These are phyloP conservation scores for Mylabris phalerata DNA, from an alignment of 1,140 invertebrate species.

Conservation along the genomic window DNA sequence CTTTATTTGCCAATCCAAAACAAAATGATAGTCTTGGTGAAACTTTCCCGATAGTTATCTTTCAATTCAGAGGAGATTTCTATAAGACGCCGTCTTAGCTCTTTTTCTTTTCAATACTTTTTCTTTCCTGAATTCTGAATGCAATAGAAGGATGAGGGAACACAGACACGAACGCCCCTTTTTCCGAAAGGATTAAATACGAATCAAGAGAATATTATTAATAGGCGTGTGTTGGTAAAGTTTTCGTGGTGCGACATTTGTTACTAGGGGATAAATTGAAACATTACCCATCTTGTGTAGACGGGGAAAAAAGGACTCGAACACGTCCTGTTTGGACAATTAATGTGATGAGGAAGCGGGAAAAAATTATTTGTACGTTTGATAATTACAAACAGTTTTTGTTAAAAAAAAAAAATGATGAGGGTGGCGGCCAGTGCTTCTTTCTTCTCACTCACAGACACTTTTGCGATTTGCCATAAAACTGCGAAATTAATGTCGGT, in stretches of 20 bases:
- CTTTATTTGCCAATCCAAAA: slow-evolving; percentile 21
- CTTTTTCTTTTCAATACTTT: neutral
- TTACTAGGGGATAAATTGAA: too few species aligned
- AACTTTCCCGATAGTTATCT: slow-evolving; percentile 25
- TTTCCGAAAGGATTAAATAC: slow-evolving; percentile 16
- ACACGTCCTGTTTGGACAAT: too few species aligned
- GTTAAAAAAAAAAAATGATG: too few species aligned
- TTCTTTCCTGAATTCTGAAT: too few species aligned
- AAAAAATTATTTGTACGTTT: slow-evolving; percentile 27
- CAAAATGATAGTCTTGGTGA: slow-evolving; percentile 25
- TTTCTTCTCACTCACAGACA: too few species aligned
- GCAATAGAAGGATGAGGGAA: too few species aligned
- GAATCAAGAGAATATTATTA: slow-evolving; percentile 18
- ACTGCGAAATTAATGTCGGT: slow-evolving; percentile 41
- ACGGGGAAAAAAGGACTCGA: too few species aligned
- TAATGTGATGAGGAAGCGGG: slow-evolving; percentile 6
- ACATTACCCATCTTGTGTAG: too few species aligned
- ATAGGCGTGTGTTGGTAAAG: slow-evolving; percentile 11
- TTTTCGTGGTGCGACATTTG: too few species aligned
- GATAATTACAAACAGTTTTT: too few species aligned
- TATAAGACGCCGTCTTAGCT: neutral
- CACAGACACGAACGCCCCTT: neutral
- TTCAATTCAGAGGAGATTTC: slow-evolving; percentile 17
- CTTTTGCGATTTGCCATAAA: slow-evolving; percentile 12
- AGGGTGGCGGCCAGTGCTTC: too few species aligned